Evolutionary conservation across 2,797 vertebrate genomes (phyloP).

Genomic region (Tangara arthus): DNA sequence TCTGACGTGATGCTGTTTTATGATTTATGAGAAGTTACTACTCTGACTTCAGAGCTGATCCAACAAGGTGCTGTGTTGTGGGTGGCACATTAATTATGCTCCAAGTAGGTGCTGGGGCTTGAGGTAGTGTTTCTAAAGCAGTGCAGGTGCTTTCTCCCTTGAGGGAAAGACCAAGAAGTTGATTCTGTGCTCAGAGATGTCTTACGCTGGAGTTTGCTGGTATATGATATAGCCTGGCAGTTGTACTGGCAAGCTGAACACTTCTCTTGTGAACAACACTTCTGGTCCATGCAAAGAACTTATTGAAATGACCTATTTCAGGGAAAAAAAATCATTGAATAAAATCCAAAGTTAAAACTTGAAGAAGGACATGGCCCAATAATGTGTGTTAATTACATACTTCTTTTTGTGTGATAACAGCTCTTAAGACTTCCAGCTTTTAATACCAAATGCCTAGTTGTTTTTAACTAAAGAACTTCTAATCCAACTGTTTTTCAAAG

Average conservation of each 20-base stretch:
- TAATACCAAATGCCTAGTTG: not conserved
- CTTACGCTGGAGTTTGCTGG: not conserved
- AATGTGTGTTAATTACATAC: not conserved
- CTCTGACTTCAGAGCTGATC: constrained; percentile 6
- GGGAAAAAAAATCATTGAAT: not conserved
- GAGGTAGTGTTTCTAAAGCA: not conserved
- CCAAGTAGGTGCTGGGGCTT: not conserved
- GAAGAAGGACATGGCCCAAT: not conserved
- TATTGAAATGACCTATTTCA: not conserved
- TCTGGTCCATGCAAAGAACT: not conserved
- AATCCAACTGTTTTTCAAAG: not conserved
- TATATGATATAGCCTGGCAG: not conserved
- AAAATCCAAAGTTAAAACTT: not conserved
- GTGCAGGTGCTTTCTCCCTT: not conserved
- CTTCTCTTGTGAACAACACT: not conserved
- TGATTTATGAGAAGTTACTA: not conserved
- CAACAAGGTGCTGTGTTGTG: not conserved
- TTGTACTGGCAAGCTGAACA: not conserved
- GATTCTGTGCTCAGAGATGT: not conserved
- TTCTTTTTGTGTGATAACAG: not conserved
- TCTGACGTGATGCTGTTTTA: not conserved
- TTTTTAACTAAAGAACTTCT: not conserved
- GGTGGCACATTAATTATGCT: not conserved
- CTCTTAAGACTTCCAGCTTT: not conserved
- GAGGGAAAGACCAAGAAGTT: not conserved